Percentiles rank a stretch among this genome's conserved stretches.
Conservation (phyloP, 2,113 vertebrate genomes). For the Patagioenas fasciata region DNA sequence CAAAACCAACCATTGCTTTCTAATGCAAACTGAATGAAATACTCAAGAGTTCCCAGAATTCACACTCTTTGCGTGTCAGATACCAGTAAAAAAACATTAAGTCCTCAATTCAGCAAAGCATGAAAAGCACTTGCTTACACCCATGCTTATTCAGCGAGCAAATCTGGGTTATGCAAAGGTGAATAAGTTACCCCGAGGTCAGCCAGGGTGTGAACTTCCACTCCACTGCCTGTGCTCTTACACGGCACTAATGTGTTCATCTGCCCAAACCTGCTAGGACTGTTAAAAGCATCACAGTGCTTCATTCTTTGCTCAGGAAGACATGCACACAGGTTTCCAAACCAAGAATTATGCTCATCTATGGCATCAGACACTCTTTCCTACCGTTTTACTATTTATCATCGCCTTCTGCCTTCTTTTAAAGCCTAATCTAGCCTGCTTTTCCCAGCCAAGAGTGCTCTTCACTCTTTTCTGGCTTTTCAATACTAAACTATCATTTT, state of each 20-base stretch:
- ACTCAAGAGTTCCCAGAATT: not conserved
- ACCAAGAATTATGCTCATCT: not conserved
- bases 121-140: conserved; percentile 50
- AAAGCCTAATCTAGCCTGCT: not conserved
- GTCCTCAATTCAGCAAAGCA: conserved; percentile 25
- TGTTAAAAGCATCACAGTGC: not conserved
- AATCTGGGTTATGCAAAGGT: conserved; percentile 49
- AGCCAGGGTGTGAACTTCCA: conserved; percentile 46
- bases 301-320: not conserved
- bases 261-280: not conserved
- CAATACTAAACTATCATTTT: not conserved
- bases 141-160: not conserved
- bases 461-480: not conserved
- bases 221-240: not conserved
- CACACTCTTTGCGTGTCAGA: not conserved
- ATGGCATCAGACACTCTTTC: not conserved
- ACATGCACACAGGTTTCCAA: not conserved
- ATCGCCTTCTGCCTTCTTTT: not conserved
- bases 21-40: not conserved
- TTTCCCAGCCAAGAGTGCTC: not conserved
- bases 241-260: not conserved
- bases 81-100: conserved; percentile 36
- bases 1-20: not conserved
- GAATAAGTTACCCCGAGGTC: conserved; percentile 38
- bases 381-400: not conserved